phyloP scores from a whole-genome alignment of 1,140 invertebrate genomes.

The Zaprionus ornatus region DNA sequence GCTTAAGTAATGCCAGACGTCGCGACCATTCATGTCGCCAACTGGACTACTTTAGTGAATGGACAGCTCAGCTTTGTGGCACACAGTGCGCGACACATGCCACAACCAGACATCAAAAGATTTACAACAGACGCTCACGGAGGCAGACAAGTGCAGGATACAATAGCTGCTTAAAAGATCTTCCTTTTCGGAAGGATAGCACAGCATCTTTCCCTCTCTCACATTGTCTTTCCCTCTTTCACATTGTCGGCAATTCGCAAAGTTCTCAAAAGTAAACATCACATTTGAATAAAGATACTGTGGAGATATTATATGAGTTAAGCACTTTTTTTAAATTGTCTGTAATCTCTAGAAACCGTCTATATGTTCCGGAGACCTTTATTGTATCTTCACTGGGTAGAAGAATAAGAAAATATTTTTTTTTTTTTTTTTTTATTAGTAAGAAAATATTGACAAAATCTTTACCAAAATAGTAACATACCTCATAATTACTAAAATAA shows the following conservation, averaged over 20 bases:
- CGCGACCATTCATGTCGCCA: constrained; percentile 66
- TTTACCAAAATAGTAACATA: too few species aligned
- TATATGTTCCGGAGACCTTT: too few species aligned
- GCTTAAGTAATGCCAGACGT: constrained; percentile 69
- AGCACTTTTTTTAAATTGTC: too few species aligned
- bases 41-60: background rate
- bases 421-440: too few species aligned
- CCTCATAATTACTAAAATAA: too few species aligned
- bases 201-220: background rate
- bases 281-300: background rate
- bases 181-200: background rate
- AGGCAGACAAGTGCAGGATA: background rate
- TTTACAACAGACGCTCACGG: background rate
- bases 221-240: background rate
- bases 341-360: too few species aligned
- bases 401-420: too few species aligned
- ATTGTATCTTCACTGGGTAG: too few species aligned
- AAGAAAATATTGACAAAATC: too few species aligned
- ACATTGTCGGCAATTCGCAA: background rate
- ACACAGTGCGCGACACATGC: background rate
- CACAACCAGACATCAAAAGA: background rate
- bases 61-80: background rate
- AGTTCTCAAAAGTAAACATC: background rate
- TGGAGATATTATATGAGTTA: too few species aligned
- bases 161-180: background rate